Conservation (phyloP, 1,140 invertebrate genomes). For the Samia ricini region DNA sequence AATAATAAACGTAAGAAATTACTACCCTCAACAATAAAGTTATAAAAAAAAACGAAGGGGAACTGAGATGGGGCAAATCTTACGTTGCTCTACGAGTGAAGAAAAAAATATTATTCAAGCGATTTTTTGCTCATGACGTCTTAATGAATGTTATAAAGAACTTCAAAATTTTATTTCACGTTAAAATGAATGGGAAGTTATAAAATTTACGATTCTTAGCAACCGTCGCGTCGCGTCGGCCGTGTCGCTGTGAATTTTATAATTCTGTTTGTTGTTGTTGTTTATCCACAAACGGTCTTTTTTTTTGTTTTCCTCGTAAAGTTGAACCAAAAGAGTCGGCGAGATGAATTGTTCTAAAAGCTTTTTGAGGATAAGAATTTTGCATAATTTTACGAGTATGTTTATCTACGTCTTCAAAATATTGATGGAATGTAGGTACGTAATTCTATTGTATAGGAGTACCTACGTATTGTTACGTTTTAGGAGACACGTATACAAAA, state of each 20-base stretch:
- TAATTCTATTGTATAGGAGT: no score
- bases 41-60: slow-evolving; percentile 22
- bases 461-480: no score
- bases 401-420: no score
- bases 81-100: slow-evolving; percentile 13
- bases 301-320: slow-evolving; percentile 18
- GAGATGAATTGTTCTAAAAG: not conserved
- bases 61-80: slow-evolving; percentile 8
- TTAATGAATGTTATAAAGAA: slow-evolving; percentile 71
- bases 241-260: slow-evolving; percentile 32
- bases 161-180: slow-evolving; percentile 62
- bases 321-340: not conserved
- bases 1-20: slow-evolving; percentile 33
- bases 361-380: not conserved
- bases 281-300: slow-evolving; percentile 17
- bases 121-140: slow-evolving; percentile 58
- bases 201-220: slow-evolving; percentile 61
- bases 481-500: no score
- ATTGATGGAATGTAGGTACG: no score
- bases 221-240: not conserved
- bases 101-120: slow-evolving; percentile 72
- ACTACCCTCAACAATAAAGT: slow-evolving; percentile 24
- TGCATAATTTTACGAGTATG: not conserved
- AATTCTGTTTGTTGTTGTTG: slow-evolving; percentile 48
- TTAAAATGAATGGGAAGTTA: slow-evolving; percentile 62